A percentile compares a stretch with the other conserved stretches of the same genome.
These are phyloP conservation scores for Crotalus helleri DNA, from an alignment of 2,113 vertebrate genomes.

Conservation along the genomic window DNA sequence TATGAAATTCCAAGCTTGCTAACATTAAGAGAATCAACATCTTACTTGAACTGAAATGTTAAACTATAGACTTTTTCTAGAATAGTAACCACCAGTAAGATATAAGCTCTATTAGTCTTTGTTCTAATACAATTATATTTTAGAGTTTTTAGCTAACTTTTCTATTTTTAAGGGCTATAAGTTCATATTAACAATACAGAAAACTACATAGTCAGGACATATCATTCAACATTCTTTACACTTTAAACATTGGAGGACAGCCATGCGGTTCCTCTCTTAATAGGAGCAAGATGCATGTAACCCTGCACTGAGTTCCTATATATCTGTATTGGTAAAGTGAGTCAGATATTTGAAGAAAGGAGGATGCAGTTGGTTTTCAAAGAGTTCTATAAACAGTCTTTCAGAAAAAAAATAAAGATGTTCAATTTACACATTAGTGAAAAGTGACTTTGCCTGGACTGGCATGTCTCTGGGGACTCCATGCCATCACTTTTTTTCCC, in stretches of 20 bases:
- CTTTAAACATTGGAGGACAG: rapidly evolving
- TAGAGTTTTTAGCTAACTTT: not conserved
- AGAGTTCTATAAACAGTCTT: not conserved
- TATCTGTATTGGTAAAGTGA: not conserved
- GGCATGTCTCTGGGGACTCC: not conserved
- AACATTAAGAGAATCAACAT: slow-evolving; percentile 20
- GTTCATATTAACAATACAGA: not conserved
- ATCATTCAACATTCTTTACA: not conserved
- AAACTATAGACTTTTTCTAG: slow-evolving; percentile 1
- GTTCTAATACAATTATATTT: not conserved
- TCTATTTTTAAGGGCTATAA: slow-evolving; percentile 5
- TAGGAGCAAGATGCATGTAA: not conserved
- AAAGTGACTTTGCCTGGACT: slow-evolving; percentile 23
- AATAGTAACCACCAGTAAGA: not conserved
- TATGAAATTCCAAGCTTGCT: slow-evolving; percentile 8
- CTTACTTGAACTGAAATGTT: slow-evolving; percentile 25
- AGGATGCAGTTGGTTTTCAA: not conserved
- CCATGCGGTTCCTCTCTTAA: not conserved
- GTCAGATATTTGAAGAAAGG: not conserved
- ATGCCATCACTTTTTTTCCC: not conserved
- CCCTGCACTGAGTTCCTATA: not conserved
- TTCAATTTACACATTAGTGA: slow-evolving; percentile 37
- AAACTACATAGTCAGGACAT: not conserved
- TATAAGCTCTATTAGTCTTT: slow-evolving; percentile 7
- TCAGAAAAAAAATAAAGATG: not conserved